Base-by-base conservation (phyloP, 2,888 invertebrate genomes). In the Brachypalpus laphriformis region DNA sequence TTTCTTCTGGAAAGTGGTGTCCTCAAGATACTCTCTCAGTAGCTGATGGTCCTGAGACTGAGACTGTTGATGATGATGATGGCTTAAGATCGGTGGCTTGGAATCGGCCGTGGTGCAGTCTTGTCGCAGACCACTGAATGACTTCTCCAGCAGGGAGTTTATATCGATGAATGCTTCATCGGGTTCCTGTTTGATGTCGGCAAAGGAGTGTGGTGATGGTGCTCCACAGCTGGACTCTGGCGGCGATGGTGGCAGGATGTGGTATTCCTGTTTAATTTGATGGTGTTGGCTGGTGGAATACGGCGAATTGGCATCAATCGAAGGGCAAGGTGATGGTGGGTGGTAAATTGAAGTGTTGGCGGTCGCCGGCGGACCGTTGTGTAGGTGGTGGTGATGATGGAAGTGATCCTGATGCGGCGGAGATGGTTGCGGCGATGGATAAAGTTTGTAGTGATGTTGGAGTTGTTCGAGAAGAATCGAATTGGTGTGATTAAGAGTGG, bases 1-100 rank as follows among this genome's bases (percentile, higher is more conserved):
- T 89, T 96, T 95, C 91, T 95, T 95, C 91, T 97, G 97, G 91
- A 97, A 97, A 87, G 96, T 95, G 5, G 96, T 97, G 89, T 97
- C 97, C 90, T 96, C 94, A 65, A 97, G 92, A 66, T 96, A 97
- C 89, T 97, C 96, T 77, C 97, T 93, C 74, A 97, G 91, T 65
- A 97, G 92, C 89, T 96, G 95, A 92, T 97, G 96, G 90, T 96
- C 95, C 89, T 94, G 93, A 20, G 37, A 42, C 14, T 87, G 87
- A 25, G 88, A 88, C 66, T 87, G 87, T 28, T 88, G 87, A 28
- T 88, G 88, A 68, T 88, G 88, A 6, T 76, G 70, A 8, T 87
- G 88, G 70, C 59, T 61, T 25, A 57, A 57, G 77, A 65, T 70
- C 42, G 54, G 63, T 57, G 74, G 81, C 75, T 85, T 85, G 51